Base-by-base conservation (phyloP, 2,888 invertebrate genomes). In the Cheilosia vernalis region DNA sequence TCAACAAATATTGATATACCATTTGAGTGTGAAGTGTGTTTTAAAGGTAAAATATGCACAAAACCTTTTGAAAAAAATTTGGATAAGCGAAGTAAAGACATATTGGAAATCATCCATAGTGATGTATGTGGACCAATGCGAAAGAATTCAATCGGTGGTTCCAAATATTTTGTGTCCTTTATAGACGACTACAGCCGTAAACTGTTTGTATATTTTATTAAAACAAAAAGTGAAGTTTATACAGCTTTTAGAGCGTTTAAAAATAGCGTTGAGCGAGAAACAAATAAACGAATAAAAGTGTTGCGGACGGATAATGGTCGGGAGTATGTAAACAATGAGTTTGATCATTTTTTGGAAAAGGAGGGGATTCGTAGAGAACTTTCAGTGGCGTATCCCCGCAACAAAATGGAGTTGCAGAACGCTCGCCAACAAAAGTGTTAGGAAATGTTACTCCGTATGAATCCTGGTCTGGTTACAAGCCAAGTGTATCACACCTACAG, bases 391-490 rank as follows among this genome's bases (percentile, higher is more conserved):
- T 78, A 87, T 21, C 86, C 2, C 87, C 81, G 13, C 82, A 87
- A 21, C 82, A 87, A 76, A 88, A 87, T 7, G 87, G 87, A n/a
- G 76, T 87, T 3, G 82, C 85, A 0, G 87, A 85, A 58, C 42
- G 83, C 7, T 78, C 56, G 10, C 79, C 79, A 56, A 84, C 85
- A 30, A 79, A 51, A 64, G 15, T 56, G 3, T 4, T 87, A 15
- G 51, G 49, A 33, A 58, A 66, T 1, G 53, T 40, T 4, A 89
- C 88, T 1, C 87, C 89, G 17, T 87, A 66, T 77, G 88, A 88
- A 73, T 13, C 42, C 7, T 84, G 88, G 82, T 53, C 42, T 56
- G 86, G 85, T 30, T 37, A 15, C 2, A 81, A 72, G 19, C 81
- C 80, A 13, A 40, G 9, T 27, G 67, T 84, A 13, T 33, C 56